A percentile compares a stretch with the other conserved stretches of the same genome.
Conservation (phyloP, 2,888 invertebrate genomes). For the Drosophila rellima region DNA sequence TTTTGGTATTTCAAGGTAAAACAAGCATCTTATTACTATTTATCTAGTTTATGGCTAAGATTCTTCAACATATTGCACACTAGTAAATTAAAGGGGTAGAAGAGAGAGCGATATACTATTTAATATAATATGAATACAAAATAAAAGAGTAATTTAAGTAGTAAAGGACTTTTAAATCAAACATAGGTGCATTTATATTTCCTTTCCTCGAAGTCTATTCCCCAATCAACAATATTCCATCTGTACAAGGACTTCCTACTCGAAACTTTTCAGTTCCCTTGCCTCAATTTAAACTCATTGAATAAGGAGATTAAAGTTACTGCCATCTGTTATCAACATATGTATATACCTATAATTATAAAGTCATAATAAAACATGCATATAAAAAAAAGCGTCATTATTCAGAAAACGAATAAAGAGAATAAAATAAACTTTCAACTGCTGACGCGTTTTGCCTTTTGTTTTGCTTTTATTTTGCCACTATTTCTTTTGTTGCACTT, state of each 20-base stretch:
- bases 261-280: slow-evolving; percentile 14
- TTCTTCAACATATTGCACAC: too few species aligned
- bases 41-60: too few species aligned
- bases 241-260: background rate
- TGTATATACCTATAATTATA: slow-evolving; percentile 13
- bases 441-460: slow-evolving; percentile 46
- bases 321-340: slow-evolving; percentile 22
- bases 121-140: too few species aligned
- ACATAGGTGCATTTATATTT: too few species aligned
- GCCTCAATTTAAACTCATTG: slow-evolving; percentile 46
- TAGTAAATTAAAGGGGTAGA: too few species aligned
- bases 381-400: slow-evolving; percentile 41
- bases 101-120: too few species aligned
- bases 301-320: slow-evolving; percentile 24
- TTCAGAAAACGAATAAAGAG: slow-evolving; percentile 20
- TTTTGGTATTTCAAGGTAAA: too few species aligned
- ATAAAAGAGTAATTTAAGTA: too few species aligned
- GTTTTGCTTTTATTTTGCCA: slow-evolving; percentile 15
- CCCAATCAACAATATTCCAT: too few species aligned
- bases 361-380: slow-evolving; percentile 35
- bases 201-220: too few species aligned
- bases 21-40: too few species aligned
- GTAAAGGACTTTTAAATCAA: too few species aligned
- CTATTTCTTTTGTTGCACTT: slow-evolving; percentile 47
- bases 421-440: slow-evolving; percentile 26